Conservation (phyloP, 2,113 vertebrate genomes). For the Gasterosteus nipponicus region DNA sequence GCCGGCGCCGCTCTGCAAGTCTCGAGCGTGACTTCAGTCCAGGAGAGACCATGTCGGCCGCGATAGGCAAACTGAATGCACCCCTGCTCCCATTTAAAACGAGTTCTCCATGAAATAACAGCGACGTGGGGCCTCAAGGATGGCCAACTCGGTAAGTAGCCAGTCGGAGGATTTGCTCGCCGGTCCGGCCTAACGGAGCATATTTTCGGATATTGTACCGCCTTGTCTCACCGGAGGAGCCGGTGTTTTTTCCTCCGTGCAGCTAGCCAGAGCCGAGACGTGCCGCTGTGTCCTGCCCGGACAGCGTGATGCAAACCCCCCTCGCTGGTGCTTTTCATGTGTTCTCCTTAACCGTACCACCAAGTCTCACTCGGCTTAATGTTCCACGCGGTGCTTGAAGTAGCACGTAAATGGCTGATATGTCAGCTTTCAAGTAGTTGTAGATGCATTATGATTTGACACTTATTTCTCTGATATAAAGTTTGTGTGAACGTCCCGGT, state of each 20-base stretch:
- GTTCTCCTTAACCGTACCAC: background rate
- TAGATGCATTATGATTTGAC: background rate
- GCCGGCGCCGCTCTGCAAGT: constrained; percentile 82
- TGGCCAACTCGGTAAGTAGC: constrained; percentile 94
- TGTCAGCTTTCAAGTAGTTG: constrained; percentile 16
- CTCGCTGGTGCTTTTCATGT: accelerated
- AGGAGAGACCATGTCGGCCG: constrained; percentile 85
- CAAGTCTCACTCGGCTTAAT: background rate
- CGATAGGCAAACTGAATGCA: constrained; percentile 76
- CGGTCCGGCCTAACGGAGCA: background rate
- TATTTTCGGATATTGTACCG: constrained; percentile 21
- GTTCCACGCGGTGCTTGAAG: background rate
- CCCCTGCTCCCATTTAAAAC: constrained; percentile 77
- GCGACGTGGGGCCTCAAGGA: constrained; percentile 85
- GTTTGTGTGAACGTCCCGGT: background rate
- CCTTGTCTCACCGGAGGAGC: constrained; percentile 40
- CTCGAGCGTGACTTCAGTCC: constrained; percentile 81
- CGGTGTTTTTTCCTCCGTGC: constrained; percentile 36
- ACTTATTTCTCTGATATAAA: background rate
- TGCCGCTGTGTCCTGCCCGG: constrained; percentile 8
- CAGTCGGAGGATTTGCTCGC: background rate
- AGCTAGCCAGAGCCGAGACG: constrained; percentile 48
- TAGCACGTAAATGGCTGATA: background rate
- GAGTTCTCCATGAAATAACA: constrained; percentile 88
- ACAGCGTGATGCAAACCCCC: background rate